Conservation (phyloP, 2,113 vertebrate genomes). For the Rhizomys pruinosus region DNA sequence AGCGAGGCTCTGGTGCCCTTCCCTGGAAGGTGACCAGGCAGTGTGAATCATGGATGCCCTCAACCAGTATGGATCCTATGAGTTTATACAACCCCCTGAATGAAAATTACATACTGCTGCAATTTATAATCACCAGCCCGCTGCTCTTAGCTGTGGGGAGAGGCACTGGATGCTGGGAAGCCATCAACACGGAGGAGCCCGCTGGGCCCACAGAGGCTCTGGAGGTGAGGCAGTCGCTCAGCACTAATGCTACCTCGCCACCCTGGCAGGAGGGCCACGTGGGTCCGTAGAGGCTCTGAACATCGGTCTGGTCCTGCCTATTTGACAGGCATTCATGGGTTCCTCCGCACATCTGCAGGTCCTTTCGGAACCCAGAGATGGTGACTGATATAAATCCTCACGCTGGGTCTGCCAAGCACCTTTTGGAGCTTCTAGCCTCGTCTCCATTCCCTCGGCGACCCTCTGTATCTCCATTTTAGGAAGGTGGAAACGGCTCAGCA, state of each 20-base stretch:
- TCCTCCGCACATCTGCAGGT: neutral
- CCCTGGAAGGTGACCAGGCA: neutral
- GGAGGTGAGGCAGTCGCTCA: neutral
- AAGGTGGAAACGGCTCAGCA: neutral
- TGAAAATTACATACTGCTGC: slow-evolving; percentile 29
- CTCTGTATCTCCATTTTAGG: neutral
- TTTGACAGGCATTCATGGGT: neutral
- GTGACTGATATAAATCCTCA: rapidly evolving
- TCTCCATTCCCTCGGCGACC: neutral
- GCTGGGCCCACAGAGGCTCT: neutral
- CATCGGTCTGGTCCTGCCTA: neutral
- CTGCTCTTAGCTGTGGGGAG: neutral
- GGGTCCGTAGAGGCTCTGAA: neutral
- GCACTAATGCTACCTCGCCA: rapidly evolving
- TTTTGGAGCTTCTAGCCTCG: too few species aligned
- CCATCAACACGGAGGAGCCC: neutral
- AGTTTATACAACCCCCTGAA: neutral
- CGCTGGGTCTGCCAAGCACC: rapidly evolving
- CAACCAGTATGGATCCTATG: neutral
- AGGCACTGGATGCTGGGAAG: neutral
- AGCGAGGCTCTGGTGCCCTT: neutral
- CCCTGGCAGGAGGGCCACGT: neutral
- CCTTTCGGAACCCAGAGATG: neutral
- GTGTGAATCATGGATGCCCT: neutral
- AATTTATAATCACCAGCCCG: slow-evolving; percentile 8